phyloP scores from a whole-genome alignment of 53 echinoderm and acorn worm genomes.

The Glandiceps talaboti region DNA sequence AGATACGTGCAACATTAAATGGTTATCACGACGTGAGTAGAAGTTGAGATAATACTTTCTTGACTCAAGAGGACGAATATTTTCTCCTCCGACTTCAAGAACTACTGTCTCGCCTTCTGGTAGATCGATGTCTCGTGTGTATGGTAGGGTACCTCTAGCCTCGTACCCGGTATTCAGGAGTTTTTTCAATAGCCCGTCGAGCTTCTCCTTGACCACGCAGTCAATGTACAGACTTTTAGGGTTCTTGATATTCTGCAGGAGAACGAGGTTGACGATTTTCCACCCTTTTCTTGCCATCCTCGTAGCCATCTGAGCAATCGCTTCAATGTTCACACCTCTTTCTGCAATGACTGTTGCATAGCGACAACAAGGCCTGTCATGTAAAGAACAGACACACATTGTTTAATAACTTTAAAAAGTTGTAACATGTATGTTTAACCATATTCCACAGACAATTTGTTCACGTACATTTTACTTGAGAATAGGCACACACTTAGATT shows the following conservation, averaged over 20 bases:
- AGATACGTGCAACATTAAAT: background rate
- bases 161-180: background rate
- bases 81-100: background rate
- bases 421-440: no score
- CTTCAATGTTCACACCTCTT: background rate
- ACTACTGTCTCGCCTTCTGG: background rate
- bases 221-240: background rate
- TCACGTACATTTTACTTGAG: no score
- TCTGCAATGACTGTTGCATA: background rate
- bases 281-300: background rate
- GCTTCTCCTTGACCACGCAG: background rate
- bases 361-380: background rate
- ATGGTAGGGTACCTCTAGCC: background rate
- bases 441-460: no score
- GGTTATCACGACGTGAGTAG: background rate
- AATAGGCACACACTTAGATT: no score
- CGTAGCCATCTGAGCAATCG: background rate
- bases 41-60: background rate
- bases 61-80: background rate
- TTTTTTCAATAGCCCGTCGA: background rate
- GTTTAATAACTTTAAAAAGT: no score
- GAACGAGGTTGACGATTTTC: background rate
- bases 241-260: background rate
- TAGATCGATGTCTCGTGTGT: background rate
- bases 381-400: background rate